phyloP scores from a whole-genome alignment of 1,140 invertebrate genomes.

The Paramacrobiotus metropolitanus region DNA sequence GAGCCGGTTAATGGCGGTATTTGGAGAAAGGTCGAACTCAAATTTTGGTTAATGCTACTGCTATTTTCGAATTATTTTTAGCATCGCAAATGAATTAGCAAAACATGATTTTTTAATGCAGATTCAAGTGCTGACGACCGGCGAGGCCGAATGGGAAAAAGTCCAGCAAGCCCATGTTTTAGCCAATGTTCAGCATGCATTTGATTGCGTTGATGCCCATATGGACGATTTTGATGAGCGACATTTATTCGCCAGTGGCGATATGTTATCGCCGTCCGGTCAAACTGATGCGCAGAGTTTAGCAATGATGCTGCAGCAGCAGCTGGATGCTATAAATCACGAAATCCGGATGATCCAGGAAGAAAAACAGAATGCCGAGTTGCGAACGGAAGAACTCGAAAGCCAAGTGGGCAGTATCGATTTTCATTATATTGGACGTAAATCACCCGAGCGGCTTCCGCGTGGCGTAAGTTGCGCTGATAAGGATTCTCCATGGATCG shows the following conservation, averaged over 20 bases:
- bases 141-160: constrained; percentile 69
- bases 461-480: no score
- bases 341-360: constrained; percentile 93
- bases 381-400: constrained; percentile 84
- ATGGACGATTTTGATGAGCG: constrained; percentile 43
- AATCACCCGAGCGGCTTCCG: constrained; percentile 8
- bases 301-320: constrained; percentile 93
- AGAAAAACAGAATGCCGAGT: constrained; percentile 93
- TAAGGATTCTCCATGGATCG: no score
- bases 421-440: constrained; percentile 25
- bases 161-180: constrained; percentile 74
- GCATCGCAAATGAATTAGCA: no score
- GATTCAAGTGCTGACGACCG: constrained; percentile 26
- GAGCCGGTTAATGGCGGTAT: not conserved
- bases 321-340: constrained; percentile 96
- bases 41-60: no score
- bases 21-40: no score
- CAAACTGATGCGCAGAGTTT: constrained; percentile 88
- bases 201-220: constrained; percentile 49
- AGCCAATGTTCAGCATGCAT: constrained; percentile 67
- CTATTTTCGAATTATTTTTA: no score
- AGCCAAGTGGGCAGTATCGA: constrained; percentile 81
- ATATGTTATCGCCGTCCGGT: constrained; percentile 31
- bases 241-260: constrained; percentile 31
- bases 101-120: no score